phyloP scores from a whole-genome alignment of 2,888 invertebrate genomes.

The Temnothorax ravouxi region DNA sequence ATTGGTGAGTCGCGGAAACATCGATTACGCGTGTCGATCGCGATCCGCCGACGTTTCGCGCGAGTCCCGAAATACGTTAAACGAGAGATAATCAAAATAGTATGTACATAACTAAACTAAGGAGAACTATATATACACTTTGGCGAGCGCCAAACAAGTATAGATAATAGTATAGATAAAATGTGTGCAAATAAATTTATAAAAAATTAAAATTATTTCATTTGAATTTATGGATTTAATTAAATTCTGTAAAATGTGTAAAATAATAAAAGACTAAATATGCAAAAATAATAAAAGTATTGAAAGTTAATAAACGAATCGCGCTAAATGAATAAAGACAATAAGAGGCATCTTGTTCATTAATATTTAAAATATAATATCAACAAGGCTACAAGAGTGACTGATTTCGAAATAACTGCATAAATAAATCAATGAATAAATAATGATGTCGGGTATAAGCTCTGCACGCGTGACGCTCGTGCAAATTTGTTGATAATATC shows the following conservation, averaged over 20 bases:
- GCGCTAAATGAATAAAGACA: not conserved
- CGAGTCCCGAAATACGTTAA: no score
- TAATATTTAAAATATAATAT: not conserved
- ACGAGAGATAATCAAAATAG: no score
- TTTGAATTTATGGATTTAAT: not conserved
- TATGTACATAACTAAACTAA: no score
- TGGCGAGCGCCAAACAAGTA: no score
- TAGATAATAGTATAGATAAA: no score
- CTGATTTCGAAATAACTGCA: not conserved
- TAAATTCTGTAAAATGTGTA: no score
- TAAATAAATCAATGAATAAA: slow-evolving; percentile 6
- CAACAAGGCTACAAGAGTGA: not conserved
- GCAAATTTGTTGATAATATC: not conserved
- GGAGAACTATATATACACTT: no score
- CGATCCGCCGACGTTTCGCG: no score
- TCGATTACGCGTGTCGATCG: no score
- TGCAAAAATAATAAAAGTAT: no score
- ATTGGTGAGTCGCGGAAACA: no score
- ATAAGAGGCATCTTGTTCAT: not conserved
- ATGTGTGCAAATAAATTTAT: not conserved
- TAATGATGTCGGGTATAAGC: not conserved
- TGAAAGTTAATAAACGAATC: not conserved
- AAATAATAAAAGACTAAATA: not conserved
- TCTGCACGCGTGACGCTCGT: not conserved
- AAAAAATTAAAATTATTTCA: not conserved